A percentile compares a stretch with the other conserved stretches of the same genome.
Conservation (phyloP, 2,888 invertebrate genomes). For the Uloborus plumipes region DNA sequence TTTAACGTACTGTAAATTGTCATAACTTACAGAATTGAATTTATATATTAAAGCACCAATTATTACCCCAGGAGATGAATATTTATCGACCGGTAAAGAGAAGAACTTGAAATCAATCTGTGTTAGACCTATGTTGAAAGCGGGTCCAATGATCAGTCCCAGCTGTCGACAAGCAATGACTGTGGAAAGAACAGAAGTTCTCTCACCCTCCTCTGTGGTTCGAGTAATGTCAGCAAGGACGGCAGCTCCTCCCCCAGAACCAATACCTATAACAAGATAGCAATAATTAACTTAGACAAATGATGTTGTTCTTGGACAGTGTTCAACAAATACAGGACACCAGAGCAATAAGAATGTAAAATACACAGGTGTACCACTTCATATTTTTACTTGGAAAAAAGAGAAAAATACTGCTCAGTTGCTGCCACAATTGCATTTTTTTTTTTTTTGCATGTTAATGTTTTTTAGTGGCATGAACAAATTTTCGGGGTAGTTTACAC, state of each 20-base stretch:
- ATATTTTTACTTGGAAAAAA: no score
- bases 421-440: no score
- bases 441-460: no score
- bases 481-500: no score
- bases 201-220: conserved; percentile 70
- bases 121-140: conserved; percentile 71
- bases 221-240: conserved; percentile 72
- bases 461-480: no score
- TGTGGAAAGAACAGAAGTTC: conserved; percentile 72
- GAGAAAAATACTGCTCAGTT: no score
- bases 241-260: conserved; percentile 71
- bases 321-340: no score
- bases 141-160: conserved; percentile 72
- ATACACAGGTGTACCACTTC: no score
- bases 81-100: conserved; percentile 70
- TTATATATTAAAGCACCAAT: neutral
- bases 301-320: neutral
- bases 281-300: no score
- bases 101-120: conserved; percentile 70
- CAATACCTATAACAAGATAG: conserved; percentile 69
- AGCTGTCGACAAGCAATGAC: conserved; percentile 72
- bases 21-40: neutral
- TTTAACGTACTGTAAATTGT: no score
- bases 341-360: no score
- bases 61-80: conserved; percentile 72